Conservation (phyloP, 2,797 vertebrate genomes). For the Morelia viridis region DNA sequence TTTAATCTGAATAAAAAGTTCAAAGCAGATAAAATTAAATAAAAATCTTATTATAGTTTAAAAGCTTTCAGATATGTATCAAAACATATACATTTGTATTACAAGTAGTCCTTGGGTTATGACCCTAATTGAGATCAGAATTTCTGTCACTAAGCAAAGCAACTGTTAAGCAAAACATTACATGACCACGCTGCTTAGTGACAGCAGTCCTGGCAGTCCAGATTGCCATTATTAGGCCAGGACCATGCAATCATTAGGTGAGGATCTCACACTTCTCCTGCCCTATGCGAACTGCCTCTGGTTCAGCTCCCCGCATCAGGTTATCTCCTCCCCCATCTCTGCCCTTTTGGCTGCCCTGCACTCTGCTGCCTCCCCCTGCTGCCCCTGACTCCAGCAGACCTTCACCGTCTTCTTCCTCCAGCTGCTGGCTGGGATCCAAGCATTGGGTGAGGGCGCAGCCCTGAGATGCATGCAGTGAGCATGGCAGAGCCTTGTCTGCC, state of each 20-base stretch:
- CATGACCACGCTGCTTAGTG: not conserved
- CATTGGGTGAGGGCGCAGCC: not conserved
- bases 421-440: not conserved
- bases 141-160: not conserved
- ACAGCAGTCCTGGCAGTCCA: not conserved
- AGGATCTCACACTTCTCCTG: not conserved
- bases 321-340: not conserved
- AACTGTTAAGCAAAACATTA: not conserved
- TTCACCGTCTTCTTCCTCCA: not conserved
- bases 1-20: not conserved
- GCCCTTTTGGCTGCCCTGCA: not conserved
- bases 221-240: not conserved
- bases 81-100: not conserved
- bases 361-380: not conserved
- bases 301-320: not conserved
- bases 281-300: not conserved
- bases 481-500: not conserved
- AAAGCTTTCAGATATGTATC: not conserved
- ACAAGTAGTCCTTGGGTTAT: not conserved
- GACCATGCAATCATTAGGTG: not conserved
- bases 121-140: not conserved
- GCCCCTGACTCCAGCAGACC: not conserved
- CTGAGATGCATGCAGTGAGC: not conserved
- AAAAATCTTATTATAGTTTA: not conserved
- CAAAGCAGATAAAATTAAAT: not conserved